These are phyloP conservation scores for Cephalopachus bancanus DNA, from an alignment of 2,797 vertebrate genomes.

Conservation along the genomic window DNA sequence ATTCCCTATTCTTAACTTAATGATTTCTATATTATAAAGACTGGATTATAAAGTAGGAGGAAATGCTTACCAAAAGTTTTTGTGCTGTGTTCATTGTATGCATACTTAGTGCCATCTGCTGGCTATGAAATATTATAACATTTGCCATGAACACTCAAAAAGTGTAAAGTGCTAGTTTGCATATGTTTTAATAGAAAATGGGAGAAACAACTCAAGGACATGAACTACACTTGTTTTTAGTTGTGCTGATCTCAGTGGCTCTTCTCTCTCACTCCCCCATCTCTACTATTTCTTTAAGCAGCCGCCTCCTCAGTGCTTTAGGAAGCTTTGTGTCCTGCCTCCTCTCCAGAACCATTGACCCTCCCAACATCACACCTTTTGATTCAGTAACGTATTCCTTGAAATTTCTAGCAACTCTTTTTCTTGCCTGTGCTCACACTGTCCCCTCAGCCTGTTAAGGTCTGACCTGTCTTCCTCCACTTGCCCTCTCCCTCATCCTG, in stretches of 20 bases:
- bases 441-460: background rate
- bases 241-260: background rate
- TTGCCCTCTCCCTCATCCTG: background rate
- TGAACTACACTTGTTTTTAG: background rate
- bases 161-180: background rate
- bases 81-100: background rate
- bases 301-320: rapidly evolving
- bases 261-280: too few relatives aligned
- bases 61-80: background rate
- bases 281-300: background rate
- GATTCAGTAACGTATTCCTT: background rate
- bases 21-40: background rate
- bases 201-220: background rate
- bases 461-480: background rate
- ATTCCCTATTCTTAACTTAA: background rate
- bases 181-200: background rate
- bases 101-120: constrained; percentile 74
- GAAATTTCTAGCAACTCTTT: background rate
- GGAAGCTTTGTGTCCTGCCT: too few relatives aligned
- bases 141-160: background rate
- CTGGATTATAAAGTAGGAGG: background rate
- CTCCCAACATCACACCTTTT: background rate
- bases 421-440: background rate
- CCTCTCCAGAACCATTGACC: background rate
- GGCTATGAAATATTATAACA: background rate